Conservation (phyloP, 2,113 vertebrate species). For the Ceyx cyanopectus region DNA sequence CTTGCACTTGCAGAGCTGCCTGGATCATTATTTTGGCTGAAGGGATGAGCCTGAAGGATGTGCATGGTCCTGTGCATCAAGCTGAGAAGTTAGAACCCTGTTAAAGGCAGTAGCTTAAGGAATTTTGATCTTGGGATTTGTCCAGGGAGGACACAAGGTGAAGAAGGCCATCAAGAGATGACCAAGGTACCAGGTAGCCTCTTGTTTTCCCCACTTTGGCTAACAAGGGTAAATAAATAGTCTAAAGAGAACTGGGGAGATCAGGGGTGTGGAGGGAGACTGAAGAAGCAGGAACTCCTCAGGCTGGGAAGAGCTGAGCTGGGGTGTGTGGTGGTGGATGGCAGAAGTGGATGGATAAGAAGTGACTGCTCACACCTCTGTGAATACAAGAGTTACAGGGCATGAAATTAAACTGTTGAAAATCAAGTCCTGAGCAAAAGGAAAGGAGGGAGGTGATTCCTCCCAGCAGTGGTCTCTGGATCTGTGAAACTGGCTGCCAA, state of each 20-base stretch:
- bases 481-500: not conserved
- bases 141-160: not conserved
- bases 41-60: not conserved
- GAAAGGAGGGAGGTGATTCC: not conserved
- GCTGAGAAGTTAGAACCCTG: not conserved
- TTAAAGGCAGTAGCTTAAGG: not conserved
- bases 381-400: not conserved
- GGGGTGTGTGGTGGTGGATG: not conserved
- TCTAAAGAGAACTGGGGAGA: not conserved
- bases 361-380: not conserved
- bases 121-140: not conserved
- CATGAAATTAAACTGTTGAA: slow-evolving; percentile 45
- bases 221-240: not conserved
- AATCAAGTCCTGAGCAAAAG: not conserved
- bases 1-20: not conserved
- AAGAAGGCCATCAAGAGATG: not conserved
- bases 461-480: not conserved
- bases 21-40: not conserved
- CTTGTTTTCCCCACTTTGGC: not conserved
- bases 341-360: not conserved
- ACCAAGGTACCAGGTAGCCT: fast-evolving
- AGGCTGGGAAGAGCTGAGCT: not conserved
- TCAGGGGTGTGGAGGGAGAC: not conserved
- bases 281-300: not conserved
- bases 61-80: not conserved